phyloP scores from a whole-genome alignment of 1,140 invertebrate genomes.

The Teleogryllus occipitalis region DNA sequence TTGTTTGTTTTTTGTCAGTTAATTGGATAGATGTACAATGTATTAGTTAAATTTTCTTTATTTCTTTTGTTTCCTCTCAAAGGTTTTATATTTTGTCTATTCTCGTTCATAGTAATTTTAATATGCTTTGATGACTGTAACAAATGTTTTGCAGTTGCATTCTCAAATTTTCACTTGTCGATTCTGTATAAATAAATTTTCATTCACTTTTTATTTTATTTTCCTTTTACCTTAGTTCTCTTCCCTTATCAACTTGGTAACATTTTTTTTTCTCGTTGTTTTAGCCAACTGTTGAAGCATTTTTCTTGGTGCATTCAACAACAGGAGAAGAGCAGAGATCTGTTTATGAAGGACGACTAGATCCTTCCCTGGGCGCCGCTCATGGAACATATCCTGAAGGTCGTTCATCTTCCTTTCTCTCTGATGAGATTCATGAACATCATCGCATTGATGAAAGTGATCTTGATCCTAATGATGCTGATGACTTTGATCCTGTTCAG shows the following conservation, averaged over 20 bases:
- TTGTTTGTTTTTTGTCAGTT: no score
- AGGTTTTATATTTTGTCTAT: no score
- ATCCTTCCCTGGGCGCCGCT: neutral
- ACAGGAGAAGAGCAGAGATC: constrained; percentile 26
- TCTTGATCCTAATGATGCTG: neutral
- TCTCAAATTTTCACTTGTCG: no score
- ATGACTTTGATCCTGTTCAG: neutral
- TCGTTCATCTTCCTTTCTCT: neutral
- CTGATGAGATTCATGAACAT: neutral
- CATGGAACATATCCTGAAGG: neutral
- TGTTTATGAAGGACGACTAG: constrained; percentile 3
- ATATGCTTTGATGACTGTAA: no score
- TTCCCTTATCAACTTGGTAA: neutral
- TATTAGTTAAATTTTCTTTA: no score
- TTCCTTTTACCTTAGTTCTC: neutral
- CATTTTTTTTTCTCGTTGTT: constrained; percentile 27
- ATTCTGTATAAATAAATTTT: no score
- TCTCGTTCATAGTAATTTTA: no score
- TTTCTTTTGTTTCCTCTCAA: no score
- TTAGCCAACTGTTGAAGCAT: constrained; percentile 83
- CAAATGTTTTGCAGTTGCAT: no score
- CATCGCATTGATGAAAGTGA: neutral
- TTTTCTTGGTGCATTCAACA: constrained; percentile 81
- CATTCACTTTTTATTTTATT: no score
- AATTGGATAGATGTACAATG: no score